These are phyloP conservation scores for Aphis craccivora DNA, from an alignment of 1,140 invertebrate genomes.

Conservation along the genomic window DNA sequence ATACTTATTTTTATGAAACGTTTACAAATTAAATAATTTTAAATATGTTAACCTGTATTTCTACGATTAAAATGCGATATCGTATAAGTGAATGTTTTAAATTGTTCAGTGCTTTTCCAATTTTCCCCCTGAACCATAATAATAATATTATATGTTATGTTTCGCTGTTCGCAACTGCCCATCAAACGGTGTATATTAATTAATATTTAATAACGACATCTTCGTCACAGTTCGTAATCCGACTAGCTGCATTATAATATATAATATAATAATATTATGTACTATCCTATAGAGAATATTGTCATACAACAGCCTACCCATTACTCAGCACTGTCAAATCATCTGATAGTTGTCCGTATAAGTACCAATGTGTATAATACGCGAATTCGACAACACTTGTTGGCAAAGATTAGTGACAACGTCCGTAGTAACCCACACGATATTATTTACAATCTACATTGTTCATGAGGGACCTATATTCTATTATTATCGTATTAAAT, in stretches of 20 bases:
- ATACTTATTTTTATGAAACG: neutral
- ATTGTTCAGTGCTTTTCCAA: neutral
- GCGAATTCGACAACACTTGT: neutral
- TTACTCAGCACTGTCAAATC: neutral
- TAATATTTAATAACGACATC: constrained; percentile 15
- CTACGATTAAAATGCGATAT: neutral
- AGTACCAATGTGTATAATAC: constrained; percentile 10
- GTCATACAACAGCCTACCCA: neutral
- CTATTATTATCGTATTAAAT: constrained; percentile 15
- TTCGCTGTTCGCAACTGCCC: neutral
- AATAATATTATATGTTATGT: neutral
- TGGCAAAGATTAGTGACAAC: neutral
- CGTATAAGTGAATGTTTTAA: neutral
- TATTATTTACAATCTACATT: constrained; percentile 11
- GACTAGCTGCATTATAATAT: neutral
- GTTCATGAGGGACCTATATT: neutral
- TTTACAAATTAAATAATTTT: neutral
- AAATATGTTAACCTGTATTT: neutral
- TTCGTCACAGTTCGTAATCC: neutral
- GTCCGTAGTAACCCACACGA: neutral
- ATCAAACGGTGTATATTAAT: constrained; percentile 34
- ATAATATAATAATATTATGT: neutral
- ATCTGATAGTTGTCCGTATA: neutral
- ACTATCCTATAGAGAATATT: neutral
- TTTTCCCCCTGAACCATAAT: neutral